Percentiles rank a stretch among this genome's conserved stretches.
These are phyloP conservation scores for Agrypnus murinus DNA, from an alignment of 2,888 invertebrate species.

Conservation along the genomic window DNA sequence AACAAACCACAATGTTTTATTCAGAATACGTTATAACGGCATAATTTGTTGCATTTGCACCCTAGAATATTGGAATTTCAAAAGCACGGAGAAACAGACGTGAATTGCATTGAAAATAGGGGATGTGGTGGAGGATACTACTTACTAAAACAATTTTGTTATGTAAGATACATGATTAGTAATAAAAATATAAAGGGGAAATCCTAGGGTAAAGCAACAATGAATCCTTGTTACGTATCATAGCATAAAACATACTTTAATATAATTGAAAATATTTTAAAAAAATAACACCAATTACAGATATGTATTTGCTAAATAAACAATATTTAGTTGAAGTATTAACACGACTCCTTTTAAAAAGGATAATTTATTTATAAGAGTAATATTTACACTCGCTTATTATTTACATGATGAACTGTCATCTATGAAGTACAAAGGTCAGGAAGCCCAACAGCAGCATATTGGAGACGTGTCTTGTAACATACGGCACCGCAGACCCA, in stretches of 20 bases:
- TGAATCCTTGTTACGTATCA: no score
- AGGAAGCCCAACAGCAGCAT: slow-evolving; percentile 55
- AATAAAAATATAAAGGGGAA: no score
- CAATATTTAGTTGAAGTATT: slow-evolving; percentile 13
- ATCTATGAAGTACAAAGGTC: slow-evolving; percentile 56
- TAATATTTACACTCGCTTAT: slow-evolving; percentile 11
- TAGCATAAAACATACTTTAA: no score
- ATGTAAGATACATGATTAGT: background rate
- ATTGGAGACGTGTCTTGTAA: slow-evolving; percentile 42
- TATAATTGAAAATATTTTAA: no score
- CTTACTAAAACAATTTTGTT: background rate
- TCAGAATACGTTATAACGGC: background rate
- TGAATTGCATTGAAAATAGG: slow-evolving; percentile 13
- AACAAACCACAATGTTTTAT: background rate
- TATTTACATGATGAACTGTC: slow-evolving; percentile 54
- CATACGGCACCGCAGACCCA: slow-evolving; percentile 41
- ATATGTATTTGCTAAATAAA: slow-evolving; percentile 5
- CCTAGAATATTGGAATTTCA: background rate
- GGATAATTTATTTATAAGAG: background rate
- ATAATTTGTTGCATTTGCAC: slow-evolving; percentile 3
- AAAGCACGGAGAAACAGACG: background rate
- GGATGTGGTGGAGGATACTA: background rate
- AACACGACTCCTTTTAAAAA: background rate
- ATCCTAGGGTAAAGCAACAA: no score
- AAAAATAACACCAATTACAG: no score